Conservation (phyloP, 2,113 vertebrate genomes). For the Bubo blakistoni region DNA sequence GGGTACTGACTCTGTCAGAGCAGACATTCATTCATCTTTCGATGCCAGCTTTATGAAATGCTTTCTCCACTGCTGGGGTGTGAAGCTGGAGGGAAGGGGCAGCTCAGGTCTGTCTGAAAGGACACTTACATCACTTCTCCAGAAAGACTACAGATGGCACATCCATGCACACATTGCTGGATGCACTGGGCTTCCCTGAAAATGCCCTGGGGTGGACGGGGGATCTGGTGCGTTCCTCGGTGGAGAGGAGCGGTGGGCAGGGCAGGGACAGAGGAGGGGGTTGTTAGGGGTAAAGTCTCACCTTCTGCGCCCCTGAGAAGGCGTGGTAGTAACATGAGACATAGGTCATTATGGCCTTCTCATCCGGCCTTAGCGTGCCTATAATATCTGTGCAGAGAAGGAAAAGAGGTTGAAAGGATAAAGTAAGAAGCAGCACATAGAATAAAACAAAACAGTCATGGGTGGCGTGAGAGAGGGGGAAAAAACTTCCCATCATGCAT, state of each 20-base stretch:
- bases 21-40: not conserved
- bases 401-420: conserved; percentile 85
- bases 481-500: conserved; percentile 80
- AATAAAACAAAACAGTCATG: conserved; percentile 71
- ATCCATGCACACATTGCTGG: not conserved
- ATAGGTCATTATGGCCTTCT: conserved; percentile 99
- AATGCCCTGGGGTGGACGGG: fast-evolving
- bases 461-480: conserved; percentile 64
- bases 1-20: not conserved
- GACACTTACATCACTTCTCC: not conserved
- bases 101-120: not conserved
- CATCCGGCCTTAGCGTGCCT: conserved; percentile 98
- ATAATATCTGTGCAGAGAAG: conserved; percentile 95
- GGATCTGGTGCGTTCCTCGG: not conserved
- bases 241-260: not conserved
- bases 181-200: not conserved
- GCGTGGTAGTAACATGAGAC: conserved; percentile 99
- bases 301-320: conserved; percentile 99
- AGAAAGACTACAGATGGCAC: not conserved
- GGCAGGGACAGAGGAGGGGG: conserved; percentile 39
- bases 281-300: conserved; percentile 80
- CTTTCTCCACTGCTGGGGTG: not conserved
- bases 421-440: conserved; percentile 75
- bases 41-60: not conserved
- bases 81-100: not conserved